Evolutionary conservation across 2,113 vertebrate species (phyloP).

Genomic region (Anoura caudifer): DNA sequence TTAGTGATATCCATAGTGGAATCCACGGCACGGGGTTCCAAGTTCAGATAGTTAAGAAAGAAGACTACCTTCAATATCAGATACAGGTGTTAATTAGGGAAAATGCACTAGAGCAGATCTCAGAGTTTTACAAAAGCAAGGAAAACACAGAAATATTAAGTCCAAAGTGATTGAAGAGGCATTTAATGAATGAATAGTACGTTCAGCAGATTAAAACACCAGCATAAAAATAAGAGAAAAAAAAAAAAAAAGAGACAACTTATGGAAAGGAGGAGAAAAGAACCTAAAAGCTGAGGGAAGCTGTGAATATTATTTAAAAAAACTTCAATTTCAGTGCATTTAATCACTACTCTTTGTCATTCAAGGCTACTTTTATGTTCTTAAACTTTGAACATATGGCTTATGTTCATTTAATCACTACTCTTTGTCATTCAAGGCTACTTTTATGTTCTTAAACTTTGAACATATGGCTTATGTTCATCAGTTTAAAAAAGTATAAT

Average conservation of each 20-base stretch:
- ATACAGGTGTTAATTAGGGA: not conserved
- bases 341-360: not conserved
- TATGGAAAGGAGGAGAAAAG: not conserved
- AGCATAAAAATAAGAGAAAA: conserved; percentile 5
- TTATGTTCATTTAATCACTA: not conserved
- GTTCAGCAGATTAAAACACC: not conserved
- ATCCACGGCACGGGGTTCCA: conserved; percentile 3
- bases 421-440: not conserved
- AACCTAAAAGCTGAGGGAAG: not conserved
- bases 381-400: not conserved
- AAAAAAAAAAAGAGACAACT: not conserved
- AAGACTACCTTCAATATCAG: conserved; percentile 1
- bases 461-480: not conserved
- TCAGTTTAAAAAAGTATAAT: not conserved
- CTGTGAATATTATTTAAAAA: not conserved
- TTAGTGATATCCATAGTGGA: not conserved
- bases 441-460: not conserved
- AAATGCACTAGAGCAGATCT: not conserved
- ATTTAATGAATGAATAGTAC: conserved; percentile 14
- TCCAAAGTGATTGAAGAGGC: not conserved
- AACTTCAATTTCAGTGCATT: not conserved
- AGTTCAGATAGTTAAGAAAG: not conserved
- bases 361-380: not conserved
- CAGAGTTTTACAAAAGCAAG: not conserved
- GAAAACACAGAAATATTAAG: not conserved